Conservation (phyloP, 2,888 invertebrate genomes). For the Empis stercorea region DNA sequence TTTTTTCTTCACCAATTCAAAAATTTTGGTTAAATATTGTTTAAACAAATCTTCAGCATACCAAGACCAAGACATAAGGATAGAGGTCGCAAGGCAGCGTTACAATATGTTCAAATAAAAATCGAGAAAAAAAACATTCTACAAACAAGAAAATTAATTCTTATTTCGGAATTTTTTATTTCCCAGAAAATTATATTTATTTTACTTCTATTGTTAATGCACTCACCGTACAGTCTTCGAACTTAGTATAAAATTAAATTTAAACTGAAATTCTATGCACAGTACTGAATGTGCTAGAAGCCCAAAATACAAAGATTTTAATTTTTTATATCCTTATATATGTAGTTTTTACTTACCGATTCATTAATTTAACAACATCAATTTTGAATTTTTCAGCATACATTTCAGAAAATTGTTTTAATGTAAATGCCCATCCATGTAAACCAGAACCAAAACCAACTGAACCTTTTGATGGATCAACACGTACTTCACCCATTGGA, state of each 20-base stretch:
- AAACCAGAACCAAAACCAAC: conserved; percentile 99
- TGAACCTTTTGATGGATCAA: conserved; percentile 95
- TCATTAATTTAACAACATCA: conserved; percentile 94
- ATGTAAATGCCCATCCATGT: conserved; percentile 99
- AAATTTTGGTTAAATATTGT: conserved; percentile 16
- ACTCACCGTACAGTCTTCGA: conserved; percentile 38
- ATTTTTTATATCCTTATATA: too few relatives aligned
- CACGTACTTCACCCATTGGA: conserved; percentile 98
- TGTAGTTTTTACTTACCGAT: conserved; percentile 41
- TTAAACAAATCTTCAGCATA: conserved; percentile 39
- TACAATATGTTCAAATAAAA: conserved; percentile 36
- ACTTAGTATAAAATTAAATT: conserved; percentile 6
- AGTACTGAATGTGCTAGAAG: conserved; percentile 36
- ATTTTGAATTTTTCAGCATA: conserved; percentile 99
- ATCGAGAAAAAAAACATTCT: background rate
- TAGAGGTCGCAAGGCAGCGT: conserved; percentile 68
- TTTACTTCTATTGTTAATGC: conserved; percentile 57
- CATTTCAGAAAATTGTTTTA: conserved; percentile 99
- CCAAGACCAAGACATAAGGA: conserved; percentile 60
- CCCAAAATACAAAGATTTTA: conserved; percentile 5
- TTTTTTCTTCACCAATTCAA: too few relatives aligned
- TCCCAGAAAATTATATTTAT: conserved; percentile 18
- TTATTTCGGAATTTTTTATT: too few relatives aligned
- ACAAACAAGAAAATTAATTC: too few relatives aligned
- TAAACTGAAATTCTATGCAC: conserved; percentile 21